Base-by-base conservation (phyloP, 2,797 vertebrate species). In the Microchirus variegatus region DNA sequence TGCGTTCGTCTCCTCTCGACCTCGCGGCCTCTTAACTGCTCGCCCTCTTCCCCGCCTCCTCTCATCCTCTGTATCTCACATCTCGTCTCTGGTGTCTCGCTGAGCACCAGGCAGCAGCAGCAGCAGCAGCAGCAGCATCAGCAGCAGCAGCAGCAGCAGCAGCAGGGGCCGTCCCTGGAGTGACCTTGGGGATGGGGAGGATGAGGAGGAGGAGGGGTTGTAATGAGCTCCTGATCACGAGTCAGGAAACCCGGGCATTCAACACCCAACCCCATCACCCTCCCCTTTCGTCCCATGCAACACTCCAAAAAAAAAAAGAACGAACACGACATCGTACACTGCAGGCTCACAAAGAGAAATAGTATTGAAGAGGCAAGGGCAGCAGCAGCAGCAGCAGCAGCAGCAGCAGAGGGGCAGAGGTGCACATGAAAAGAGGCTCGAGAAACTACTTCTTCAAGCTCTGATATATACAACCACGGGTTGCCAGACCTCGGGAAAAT, bases 151-250 rank as follows among this genome's bases (percentile, higher is more conserved):
- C n/a, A n/a, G n/a, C n/a, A n/a, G n/a, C n/a, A n/a, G n/a, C n/a
- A n/a, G n/a, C n/a, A n/a, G n/a, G 36, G 80, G 77, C 68, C 41
- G 78, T 93, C 90, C 91, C 91, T 88, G 77, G 87, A 85, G 91
- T 93, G 91, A 94, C 92, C 92, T 94, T 93, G 91, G 82, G 82
- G 42, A 6, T 16, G n/a, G 13, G 42, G 42, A 3, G 42, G 42
- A 15, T 3, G 13, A n/a, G 43, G 43, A 13, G 42, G 14, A 1
- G 42, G 14, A 2, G 42, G 14, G 42, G 44, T 8, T 84, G 85
- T 93, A 93, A 93, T 93, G 90, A 93, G 90, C 82, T 89, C 84
- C 82, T 89, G 89, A 91, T 90, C 91, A 92, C 87, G 83, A 93
- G 90, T 91, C 90, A 88, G 87, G 84, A 91, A 92, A 87, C 77